Conservation (phyloP, 1,140 invertebrate genomes). For the Aphelinus atriplicis region DNA sequence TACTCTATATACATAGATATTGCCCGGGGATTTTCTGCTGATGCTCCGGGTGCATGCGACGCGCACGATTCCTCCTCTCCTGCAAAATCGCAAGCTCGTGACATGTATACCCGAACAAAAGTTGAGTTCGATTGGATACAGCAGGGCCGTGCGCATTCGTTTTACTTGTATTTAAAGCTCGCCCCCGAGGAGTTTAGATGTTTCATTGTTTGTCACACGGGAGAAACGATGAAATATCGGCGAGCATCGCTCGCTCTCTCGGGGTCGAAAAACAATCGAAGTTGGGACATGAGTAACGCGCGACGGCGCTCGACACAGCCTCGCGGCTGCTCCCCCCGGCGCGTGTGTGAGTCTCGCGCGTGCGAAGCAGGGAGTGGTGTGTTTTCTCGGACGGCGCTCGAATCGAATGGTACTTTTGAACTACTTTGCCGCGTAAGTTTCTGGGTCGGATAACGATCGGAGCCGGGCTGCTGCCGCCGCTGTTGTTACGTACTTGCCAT, state of each 20-base stretch:
- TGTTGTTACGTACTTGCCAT: no score
- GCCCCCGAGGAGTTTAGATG: neutral
- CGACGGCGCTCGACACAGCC: no score
- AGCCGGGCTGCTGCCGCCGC: neutral
- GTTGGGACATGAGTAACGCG: neutral
- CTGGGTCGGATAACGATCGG: conserved; percentile 48
- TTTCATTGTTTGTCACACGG: conserved; percentile 6
- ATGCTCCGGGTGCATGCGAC: no score
- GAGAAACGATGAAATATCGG: conserved; percentile 14
- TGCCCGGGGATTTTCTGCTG: no score
- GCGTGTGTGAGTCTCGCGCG: no score
- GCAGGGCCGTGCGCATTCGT: neutral
- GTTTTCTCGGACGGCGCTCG: conserved; percentile 49
- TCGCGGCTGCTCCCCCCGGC: no score
- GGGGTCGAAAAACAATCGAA: conserved; percentile 13
- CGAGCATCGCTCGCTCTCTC: no score
- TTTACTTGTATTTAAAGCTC: neutral
- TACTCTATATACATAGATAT: no score
- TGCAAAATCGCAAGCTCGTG: no score
- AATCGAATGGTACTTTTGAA: conserved; percentile 54
- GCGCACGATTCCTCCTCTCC: no score
- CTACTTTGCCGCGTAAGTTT: conserved; percentile 53
- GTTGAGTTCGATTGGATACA: conserved; percentile 1
- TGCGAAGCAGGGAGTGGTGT: conserved; percentile 37
- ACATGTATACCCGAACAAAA: neutral